phyloP scores from a whole-genome alignment of 2,797 vertebrate species.

The Cirrhinus molitorella region DNA sequence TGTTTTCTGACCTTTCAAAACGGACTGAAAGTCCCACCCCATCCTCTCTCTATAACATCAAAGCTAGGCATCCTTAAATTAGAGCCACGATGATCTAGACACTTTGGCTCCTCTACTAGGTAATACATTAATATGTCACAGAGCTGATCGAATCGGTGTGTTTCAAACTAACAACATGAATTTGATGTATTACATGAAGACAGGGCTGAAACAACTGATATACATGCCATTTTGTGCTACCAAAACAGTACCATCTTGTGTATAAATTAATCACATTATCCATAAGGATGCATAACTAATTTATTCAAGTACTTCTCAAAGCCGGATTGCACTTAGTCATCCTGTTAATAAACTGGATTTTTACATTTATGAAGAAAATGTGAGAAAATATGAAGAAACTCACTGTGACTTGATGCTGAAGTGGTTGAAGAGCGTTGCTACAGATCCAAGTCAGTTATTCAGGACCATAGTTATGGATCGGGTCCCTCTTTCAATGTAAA shows the following conservation, averaged over 20 bases:
- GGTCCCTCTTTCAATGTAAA: not conserved
- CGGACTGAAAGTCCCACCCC: not conserved
- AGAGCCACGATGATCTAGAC: not conserved
- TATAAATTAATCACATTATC: constrained; percentile 12
- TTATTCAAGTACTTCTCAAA: constrained; percentile 24
- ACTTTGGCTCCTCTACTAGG: not conserved
- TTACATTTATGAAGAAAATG: not conserved
- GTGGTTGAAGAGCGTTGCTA: not conserved
- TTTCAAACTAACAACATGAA: not conserved
- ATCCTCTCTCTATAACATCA: constrained; percentile 18
- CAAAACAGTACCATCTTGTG: constrained; percentile 2
- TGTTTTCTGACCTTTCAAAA: constrained; percentile 17
- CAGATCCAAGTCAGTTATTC: not conserved
- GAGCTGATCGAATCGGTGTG: not conserved
- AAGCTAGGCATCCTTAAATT: not conserved
- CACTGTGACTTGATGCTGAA: not conserved
- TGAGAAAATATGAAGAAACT: not conserved
- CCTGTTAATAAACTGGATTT: not conserved
- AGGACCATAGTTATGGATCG: not conserved
- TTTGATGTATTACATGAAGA: not conserved
- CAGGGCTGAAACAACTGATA: not conserved
- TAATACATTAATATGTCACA: not conserved
- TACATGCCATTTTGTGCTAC: not conserved
- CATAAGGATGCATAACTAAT: constrained; percentile 10
- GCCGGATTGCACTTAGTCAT: not conserved